These are phyloP conservation scores for Crotalus helleri DNA, from an alignment of 2,113 vertebrate species.

Conservation along the genomic window DNA sequence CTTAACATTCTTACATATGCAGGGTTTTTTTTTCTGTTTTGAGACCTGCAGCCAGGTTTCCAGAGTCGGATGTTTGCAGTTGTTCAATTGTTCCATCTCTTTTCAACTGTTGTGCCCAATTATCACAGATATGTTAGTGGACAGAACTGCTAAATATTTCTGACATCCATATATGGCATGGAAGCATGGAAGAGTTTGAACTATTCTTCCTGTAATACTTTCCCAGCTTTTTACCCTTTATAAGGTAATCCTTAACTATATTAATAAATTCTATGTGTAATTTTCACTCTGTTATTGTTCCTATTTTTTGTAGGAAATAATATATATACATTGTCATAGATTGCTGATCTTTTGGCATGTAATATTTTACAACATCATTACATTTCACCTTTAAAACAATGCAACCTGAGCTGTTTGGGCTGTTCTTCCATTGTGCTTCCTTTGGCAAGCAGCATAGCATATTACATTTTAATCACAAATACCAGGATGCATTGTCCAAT, in stretches of 20 bases:
- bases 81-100: not conserved
- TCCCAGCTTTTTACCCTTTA: not conserved
- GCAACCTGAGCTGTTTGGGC: not conserved
- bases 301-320: not conserved
- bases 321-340: not conserved
- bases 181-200: not conserved
- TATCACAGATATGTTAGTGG: not conserved
- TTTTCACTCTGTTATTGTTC: not conserved
- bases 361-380: not conserved
- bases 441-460: conserved; percentile 2
- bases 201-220: not conserved
- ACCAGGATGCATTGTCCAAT: conserved; percentile 17
- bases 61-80: not conserved
- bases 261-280: not conserved
- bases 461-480: conserved; percentile 25
- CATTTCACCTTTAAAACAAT: not conserved
- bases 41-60: not conserved
- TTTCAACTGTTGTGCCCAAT: not conserved
- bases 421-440: not conserved
- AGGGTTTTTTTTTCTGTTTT: not conserved
- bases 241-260: not conserved
- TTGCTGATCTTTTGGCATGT: not conserved
- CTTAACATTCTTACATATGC: not conserved
- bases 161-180: not conserved
- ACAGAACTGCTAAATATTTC: not conserved